Evolutionary conservation across 1,140 invertebrate genomes (phyloP), one percentile per base, ranked within the genome.

Genomic region (Drosophila miranda): DNA sequence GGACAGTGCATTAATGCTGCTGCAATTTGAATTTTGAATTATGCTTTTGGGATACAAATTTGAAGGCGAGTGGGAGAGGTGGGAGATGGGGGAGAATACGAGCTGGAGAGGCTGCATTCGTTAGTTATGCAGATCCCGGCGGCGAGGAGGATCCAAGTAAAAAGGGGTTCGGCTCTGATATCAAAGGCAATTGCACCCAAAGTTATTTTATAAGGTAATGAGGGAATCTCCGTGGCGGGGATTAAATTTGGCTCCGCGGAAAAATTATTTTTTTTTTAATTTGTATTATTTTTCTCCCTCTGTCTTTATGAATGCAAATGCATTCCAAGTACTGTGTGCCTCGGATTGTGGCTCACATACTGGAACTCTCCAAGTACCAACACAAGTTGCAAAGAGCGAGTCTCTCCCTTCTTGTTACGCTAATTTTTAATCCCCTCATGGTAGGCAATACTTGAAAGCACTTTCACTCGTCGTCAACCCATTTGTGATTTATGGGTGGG

Each of bases 1-100:
- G 62, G 43, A 21, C 50, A 54, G 48, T 72, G 73, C 81, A 81
- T 81, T 87, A 87, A 86, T 71, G 62, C 59, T 61, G 62, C 72
- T 70, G 77, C 77, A 87, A 81, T 86, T 87, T 81, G 57, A 86
- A 87, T 87, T 87, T 60, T 51, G 61, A 77, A 81, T 87, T 71
- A 86, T 71, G 74, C 82, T 66, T 87, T 81, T 74, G 56, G 62
- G 58, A 86, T 86, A 75, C 78, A 74, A 74, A 74, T 58, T 81
- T 63, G 78, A 63, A 43, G 46, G 69, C 44, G 26, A 59, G 13
- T 26, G 9, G 19, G 19, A 19, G 19, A 19, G 19, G 19, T 19
- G 19, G 19, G 19, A 19, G 16, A 1, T 19, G 16, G 16, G 16
- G 16, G 16, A 19, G 19, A 19, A 19, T 19, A 19, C 19, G 19